phyloP scores from a whole-genome alignment of 2,113 vertebrate species.

The Hemichromis elongatus region DNA sequence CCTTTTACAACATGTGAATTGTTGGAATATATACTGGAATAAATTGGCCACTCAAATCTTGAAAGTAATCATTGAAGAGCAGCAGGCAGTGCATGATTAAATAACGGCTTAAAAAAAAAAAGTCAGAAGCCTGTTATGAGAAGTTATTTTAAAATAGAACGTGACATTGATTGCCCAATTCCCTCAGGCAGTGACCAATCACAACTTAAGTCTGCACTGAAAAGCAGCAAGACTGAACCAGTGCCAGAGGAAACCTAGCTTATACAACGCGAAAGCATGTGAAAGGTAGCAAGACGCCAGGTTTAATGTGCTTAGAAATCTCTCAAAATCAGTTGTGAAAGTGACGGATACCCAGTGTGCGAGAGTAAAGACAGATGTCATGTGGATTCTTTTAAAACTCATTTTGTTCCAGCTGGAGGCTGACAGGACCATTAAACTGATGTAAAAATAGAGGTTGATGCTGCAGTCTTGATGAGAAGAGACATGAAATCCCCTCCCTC shows the following conservation, averaged over 20 bases:
- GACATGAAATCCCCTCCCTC: not conserved
- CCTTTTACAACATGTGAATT: not conserved
- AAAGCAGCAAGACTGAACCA: not conserved
- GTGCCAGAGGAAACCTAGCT: not conserved
- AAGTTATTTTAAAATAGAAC: not conserved
- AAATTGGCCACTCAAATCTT: not conserved
- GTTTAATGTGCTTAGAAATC: not conserved
- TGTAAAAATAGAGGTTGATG: not conserved
- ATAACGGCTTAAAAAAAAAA: not conserved
- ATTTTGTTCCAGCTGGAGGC: not conserved
- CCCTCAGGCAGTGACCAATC: constrained; percentile 6
- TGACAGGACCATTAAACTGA: constrained; percentile 11
- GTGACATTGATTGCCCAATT: not conserved
- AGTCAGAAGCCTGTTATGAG: not conserved
- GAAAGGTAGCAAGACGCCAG: not conserved
- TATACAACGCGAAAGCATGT: not conserved
- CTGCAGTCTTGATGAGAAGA: not conserved
- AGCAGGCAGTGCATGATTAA: not conserved
- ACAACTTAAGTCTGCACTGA: not conserved
- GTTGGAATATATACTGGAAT: not conserved
- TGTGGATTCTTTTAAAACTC: not conserved
- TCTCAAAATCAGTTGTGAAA: not conserved
- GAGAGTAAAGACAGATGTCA: not conserved
- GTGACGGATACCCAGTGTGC: not conserved
- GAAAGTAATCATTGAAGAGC: not conserved